Percentiles rank a stretch among this genome's conserved stretches.
phyloP scores from a whole-genome alignment of 2,888 invertebrate genomes.

The Pantelozetes paolii region DNA sequence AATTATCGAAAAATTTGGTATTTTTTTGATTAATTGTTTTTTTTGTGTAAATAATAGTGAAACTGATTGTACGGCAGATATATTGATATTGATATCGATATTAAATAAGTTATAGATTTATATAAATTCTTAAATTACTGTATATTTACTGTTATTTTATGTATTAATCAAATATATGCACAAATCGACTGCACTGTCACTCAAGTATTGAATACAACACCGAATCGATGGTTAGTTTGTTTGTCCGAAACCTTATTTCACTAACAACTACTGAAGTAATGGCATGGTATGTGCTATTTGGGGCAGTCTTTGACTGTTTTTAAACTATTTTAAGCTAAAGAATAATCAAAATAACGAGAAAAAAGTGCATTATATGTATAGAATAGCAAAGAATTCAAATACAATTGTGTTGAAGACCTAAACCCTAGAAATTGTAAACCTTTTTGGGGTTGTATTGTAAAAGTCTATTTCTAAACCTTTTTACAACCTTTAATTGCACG shows the following conservation, averaged over 20 bases:
- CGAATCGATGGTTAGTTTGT: conserved; percentile 25
- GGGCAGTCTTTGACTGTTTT: conserved; percentile 17
- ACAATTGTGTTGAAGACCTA: conserved; percentile 26
- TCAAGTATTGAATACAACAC: conserved; percentile 23
- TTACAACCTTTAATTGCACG: conserved; percentile 39
- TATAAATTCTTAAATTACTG: background rate
- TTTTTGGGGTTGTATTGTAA: conserved; percentile 27
- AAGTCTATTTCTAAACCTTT: conserved; percentile 19
- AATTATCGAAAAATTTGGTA: background rate
- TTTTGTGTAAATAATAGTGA: conserved; percentile 8
- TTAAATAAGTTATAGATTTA: conserved; percentile 34
- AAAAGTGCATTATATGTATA: conserved; percentile 6
- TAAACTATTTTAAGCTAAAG: conserved; percentile 34
- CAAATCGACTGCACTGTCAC: conserved; percentile 37
- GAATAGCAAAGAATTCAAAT: conserved; percentile 24
- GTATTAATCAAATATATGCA: conserved; percentile 10
- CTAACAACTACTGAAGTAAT: conserved; percentile 9
- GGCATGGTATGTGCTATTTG: conserved; percentile 5
- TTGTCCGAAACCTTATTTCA: conserved; percentile 14
- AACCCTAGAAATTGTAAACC: conserved; percentile 31
- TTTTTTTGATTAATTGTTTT: conserved; percentile 20
- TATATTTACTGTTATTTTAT: no score
- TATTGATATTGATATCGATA: no score
- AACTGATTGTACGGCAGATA: conserved; percentile 35
- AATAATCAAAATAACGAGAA: conserved; percentile 27